These are phyloP conservation scores for Benthochromis sp. DNA, from an alignment of 2,113 vertebrate genomes.

Conservation along the genomic window DNA sequence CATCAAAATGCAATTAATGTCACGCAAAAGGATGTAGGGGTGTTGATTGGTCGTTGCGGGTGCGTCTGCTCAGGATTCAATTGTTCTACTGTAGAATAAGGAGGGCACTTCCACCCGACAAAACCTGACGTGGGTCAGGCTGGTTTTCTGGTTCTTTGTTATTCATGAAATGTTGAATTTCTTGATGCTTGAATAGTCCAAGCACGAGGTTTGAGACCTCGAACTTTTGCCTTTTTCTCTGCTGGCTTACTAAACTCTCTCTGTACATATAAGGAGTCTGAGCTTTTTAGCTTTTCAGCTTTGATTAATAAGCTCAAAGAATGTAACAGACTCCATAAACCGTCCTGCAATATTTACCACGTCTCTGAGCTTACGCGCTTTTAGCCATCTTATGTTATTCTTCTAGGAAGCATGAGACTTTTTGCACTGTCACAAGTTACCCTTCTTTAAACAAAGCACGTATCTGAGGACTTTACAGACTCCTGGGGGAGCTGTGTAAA, in stretches of 20 bases:
- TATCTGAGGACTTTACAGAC: background rate
- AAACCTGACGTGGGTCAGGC: background rate
- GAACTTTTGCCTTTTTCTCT: slow-evolving; percentile 33
- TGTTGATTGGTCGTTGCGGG: background rate
- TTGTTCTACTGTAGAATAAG: background rate
- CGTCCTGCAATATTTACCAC: slow-evolving; percentile 15
- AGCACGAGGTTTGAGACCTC: slow-evolving; percentile 30
- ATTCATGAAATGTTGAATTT: slow-evolving; percentile 24
- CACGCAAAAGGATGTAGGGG: background rate
- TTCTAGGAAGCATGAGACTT: background rate
- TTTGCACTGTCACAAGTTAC: slow-evolving; percentile 23
- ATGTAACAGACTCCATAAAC: slow-evolving; percentile 45
- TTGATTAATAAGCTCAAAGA: slow-evolving; percentile 42
- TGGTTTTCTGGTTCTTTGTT: background rate
- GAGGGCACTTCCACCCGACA: background rate
- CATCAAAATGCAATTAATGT: background rate
- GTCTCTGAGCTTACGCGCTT: background rate
- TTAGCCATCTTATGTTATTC: slow-evolving; percentile 16
- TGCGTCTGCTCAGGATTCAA: background rate
- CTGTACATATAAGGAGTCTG: slow-evolving; percentile 8
- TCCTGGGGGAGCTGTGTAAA: background rate
- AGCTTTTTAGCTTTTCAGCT: slow-evolving; percentile 12
- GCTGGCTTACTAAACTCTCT: slow-evolving; percentile 27
- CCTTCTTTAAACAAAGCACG: background rate
- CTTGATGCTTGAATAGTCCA: slow-evolving; percentile 28